Evolutionary conservation across 1,140 invertebrate species (phyloP).

Genomic region (Linepithema humile): DNA sequence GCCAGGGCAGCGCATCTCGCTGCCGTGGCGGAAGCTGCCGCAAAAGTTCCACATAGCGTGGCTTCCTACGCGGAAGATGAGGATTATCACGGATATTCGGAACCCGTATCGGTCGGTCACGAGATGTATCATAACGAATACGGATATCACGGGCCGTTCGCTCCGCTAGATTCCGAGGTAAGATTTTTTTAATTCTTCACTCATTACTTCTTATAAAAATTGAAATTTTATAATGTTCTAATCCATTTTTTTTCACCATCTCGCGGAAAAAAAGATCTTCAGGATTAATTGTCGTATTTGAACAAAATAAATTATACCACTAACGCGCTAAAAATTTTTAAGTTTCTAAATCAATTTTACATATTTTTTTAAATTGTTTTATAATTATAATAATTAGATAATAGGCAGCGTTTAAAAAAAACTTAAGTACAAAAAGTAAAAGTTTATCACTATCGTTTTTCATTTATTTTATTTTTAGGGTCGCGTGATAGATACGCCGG

Average conservation of each 20-base stretch:
- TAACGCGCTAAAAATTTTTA: too few species aligned
- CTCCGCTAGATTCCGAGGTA: slow-evolving; percentile 71
- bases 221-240: not conserved
- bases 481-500: slow-evolving; percentile 75
- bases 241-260: too few species aligned
- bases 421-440: too few species aligned
- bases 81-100: slow-evolving; percentile 75
- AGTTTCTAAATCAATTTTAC: too few species aligned
- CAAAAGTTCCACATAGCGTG: slow-evolving; percentile 8
- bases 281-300: too few species aligned
- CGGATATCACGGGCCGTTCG: slow-evolving; percentile 67
- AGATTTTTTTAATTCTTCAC: not conserved
- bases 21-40: slow-evolving; percentile 74
- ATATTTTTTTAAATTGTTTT: too few species aligned
- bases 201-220: not conserved
- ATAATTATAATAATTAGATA: too few species aligned
- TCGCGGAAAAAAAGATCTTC: too few species aligned
- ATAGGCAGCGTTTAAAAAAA: too few species aligned
- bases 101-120: slow-evolving; percentile 65
- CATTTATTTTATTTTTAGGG: slow-evolving; percentile 51
- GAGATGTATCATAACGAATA: slow-evolving; percentile 64
- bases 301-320: too few species aligned
- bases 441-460: too few species aligned
- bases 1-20: slow-evolving; percentile 85
- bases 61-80: not conserved